phyloP scores from a whole-genome alignment of 2,113 vertebrate genomes.

The Spheniscus mendiculus region DNA sequence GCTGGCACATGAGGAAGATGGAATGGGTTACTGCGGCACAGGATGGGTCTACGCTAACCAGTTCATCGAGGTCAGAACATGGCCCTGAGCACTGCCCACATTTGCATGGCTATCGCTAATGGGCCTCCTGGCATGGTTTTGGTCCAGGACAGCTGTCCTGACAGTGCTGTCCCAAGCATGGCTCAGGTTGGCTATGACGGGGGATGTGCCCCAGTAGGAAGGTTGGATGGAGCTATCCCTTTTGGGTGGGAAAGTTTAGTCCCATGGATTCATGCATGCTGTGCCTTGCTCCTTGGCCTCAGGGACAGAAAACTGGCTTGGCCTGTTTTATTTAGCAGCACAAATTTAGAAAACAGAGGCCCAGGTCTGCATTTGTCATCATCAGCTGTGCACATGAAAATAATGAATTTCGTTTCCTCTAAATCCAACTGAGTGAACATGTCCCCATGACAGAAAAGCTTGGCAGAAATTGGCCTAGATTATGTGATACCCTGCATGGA shows the following conservation, averaged over 20 bases:
- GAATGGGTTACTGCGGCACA: background rate
- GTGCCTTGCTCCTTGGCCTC: background rate
- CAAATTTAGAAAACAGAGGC: background rate
- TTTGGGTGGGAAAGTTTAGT: background rate
- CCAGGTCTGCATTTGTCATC: background rate
- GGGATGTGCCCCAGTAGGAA: background rate
- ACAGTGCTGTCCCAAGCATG: background rate
- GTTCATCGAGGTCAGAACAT: background rate
- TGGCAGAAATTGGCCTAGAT: background rate
- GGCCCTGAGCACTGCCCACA: rapidly evolving
- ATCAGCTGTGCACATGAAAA: background rate
- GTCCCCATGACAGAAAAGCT: background rate
- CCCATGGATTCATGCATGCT: background rate
- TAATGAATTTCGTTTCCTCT: background rate
- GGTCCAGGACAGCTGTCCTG: background rate
- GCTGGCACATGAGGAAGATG: slow-evolving; percentile 63
- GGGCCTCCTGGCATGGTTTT: background rate
- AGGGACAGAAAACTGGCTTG: slow-evolving; percentile 7
- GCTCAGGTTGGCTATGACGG: background rate
- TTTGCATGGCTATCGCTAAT: background rate
- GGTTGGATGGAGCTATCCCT: background rate
- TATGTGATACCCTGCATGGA: background rate
- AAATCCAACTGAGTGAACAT: background rate
- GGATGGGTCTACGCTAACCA: background rate
- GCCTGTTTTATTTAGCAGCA: background rate